A percentile compares a stretch with the other conserved stretches of the same genome.
phyloP scores from a whole-genome alignment of 2,888 invertebrate species.

The Drosophila subquinaria region DNA sequence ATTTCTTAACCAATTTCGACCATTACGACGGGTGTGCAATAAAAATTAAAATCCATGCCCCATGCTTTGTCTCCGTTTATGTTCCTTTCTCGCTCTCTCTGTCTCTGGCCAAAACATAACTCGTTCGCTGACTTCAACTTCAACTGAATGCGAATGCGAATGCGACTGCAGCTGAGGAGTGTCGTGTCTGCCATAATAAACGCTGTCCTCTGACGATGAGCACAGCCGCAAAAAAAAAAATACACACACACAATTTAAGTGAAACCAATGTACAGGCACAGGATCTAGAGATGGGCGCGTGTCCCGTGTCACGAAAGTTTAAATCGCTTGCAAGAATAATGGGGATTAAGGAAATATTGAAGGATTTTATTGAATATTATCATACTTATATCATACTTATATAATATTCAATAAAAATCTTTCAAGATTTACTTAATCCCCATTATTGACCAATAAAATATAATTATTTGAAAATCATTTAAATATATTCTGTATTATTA shows the following conservation, averaged over 20 bases:
- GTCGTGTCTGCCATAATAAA: constrained; percentile 78
- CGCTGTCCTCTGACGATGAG: constrained; percentile 69
- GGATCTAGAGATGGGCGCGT: constrained; percentile 34
- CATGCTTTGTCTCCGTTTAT: neutral
- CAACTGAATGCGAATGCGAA: constrained; percentile 8
- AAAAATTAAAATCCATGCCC: constrained; percentile 81
- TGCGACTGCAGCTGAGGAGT: constrained; percentile 56
- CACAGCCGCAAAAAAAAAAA: constrained; percentile 34
- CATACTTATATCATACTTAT: too few species aligned
- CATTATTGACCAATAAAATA: too few species aligned
- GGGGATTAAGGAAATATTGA: too few species aligned
- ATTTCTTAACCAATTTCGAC: constrained; percentile 83
- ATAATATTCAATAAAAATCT: too few species aligned
- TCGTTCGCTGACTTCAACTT: constrained; percentile 62
- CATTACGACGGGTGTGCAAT: constrained; percentile 82
- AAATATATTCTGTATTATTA: too few species aligned
- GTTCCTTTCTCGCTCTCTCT: neutral
- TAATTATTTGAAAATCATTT: too few species aligned
- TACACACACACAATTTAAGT: constrained; percentile 28
- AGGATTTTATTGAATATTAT: too few species aligned
- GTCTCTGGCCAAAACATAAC: constrained; percentile 64
- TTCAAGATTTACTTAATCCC: too few species aligned
- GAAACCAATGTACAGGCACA: constrained; percentile 35
- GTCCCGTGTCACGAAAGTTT: constrained; percentile 37
- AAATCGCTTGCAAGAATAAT: neutral